Conservation (phyloP, 1,140 invertebrate species). For the Pseudoatta argentina region DNA sequence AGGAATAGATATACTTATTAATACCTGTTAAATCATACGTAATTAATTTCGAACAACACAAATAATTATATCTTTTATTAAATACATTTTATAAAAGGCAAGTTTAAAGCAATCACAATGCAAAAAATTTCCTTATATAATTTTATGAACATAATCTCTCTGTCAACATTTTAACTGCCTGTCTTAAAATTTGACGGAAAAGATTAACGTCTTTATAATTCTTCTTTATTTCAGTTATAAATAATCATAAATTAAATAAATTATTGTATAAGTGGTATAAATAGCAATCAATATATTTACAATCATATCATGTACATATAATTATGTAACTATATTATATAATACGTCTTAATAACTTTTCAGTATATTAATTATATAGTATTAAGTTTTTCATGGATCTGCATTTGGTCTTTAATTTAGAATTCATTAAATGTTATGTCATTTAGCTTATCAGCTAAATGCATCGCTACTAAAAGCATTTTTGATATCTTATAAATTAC, state of each 20-base stretch:
- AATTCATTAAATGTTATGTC: not conserved
- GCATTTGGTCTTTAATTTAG: not conserved
- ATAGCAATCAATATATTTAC: slow-evolving; percentile 56
- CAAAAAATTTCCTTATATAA: not conserved
- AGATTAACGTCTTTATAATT: not conserved
- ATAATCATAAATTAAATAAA: slow-evolving; percentile 32
- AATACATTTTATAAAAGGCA: not conserved
- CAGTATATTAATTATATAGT: not conserved
- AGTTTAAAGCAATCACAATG: not conserved
- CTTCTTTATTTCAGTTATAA: slow-evolving; percentile 14
- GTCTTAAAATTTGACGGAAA: not conserved
- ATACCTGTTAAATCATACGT: not conserved
- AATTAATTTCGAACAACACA: not conserved
- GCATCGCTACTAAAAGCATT: not conserved
- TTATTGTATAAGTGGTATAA: slow-evolving; percentile 13
- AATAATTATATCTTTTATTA: slow-evolving; percentile 27
- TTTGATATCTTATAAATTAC: not conserved
- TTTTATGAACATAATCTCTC: not conserved
- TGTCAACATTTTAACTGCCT: not conserved
- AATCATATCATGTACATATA: slow-evolving; percentile 13
- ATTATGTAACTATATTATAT: slow-evolving; percentile 27
- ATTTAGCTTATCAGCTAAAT: not conserved
- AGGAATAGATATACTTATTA: not conserved
- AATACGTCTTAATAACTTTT: slow-evolving; percentile 15
- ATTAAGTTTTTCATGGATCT: not conserved